Base-by-base conservation (phyloP, 2,797 vertebrate species). In the Platyrinchus mystaceus region DNA sequence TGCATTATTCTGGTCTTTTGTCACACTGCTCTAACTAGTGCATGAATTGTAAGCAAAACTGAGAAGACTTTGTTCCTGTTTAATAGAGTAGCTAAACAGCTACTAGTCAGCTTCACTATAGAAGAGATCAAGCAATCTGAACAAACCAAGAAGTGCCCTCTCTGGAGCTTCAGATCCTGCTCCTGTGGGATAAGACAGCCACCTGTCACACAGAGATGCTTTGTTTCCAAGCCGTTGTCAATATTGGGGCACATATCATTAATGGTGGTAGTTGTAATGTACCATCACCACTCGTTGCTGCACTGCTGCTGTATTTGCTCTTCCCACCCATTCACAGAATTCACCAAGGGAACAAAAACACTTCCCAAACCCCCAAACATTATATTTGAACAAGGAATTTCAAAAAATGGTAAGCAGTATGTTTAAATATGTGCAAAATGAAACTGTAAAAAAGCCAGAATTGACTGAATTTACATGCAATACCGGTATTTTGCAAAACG, bases 231-330 rank as follows among this genome's bases (percentile, higher is more conserved):
- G 30, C 20, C 76, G 67, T 14, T n/a, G 10, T 70, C 27, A 4
- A 1, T 14, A n/a, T 9, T 9, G 21, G 17, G 4, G 9, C 17
- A 43, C 0, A 0, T 0, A 2, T 7, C 53, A 26, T 20, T 53
- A n/a, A 43, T 1, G 2, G 15, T 1, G 1, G 10, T 6, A 64
- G n/a, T 10, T 39, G 34, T n/a, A 41, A 68, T 5, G 13, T 7
- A 46, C 14, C 5, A 30, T 8, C 12, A 15, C 21, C 37, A 69
- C 32, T 39, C 36, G 27, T 37, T 41, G 28, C n/a, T 62, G 32
- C 21, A 49, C 8, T 47, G 49, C 34, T 37, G 60, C 41, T 58
- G 34, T 37, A 32, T 16, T 21, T 58, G 27, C 44, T 49, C 7
- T 21, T 30, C 17, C 15, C 37, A 13, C 4, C 26, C 34, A 39